Evolutionary conservation across 1,140 invertebrate species (phyloP), one percentile per base, ranked within the genome.

Genomic region (Drosophila chauvacae): DNA sequence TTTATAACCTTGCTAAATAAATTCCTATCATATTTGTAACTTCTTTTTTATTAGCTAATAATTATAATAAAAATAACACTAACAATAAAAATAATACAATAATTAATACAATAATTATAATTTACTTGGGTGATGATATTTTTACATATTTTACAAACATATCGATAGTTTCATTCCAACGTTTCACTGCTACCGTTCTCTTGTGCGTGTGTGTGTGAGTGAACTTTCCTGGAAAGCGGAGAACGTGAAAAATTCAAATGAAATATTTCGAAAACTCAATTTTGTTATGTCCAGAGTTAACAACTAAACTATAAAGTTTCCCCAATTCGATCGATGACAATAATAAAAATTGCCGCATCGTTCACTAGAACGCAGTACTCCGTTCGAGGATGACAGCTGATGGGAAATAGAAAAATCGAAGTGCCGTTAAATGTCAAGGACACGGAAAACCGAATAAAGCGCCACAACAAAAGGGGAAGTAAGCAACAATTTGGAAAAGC

Each of bases 401-500:
- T 37, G 13, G 41, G 16, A 56, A 35, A 44, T 71, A 62, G 61
- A 84, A 88, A 87, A 84, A 86, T 86, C 82, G 84, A 84, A 88
- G 60, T 65, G 64, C 50, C 53, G 66, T 69, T 74, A 77, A 88
- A 88, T 88, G 84, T 88, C 84, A 88, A 88, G 84, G 84, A 81
- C 84, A 80, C 73, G 58, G 48, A 26, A 39, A 63, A 58, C 44
- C 39, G 45, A 70, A 57, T 65, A 50, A 62, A 48, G 39, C 6
- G 47, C 28, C 56, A 83, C 56, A 84, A 77, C 62, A 77, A 77
- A 63, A 64, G 16, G 45, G 23, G 57, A 55, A 70, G 20, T 33
- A 4, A 41, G 44, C 16, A 58, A 70, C 16, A 41, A 41, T 16
- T 39, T 48, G 16, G 48, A 18, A 61, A 60, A 63, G 26, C 13